Evolutionary conservation across 2,113 vertebrate genomes (phyloP).

Genomic region (Prionailurus viverrinus): DNA sequence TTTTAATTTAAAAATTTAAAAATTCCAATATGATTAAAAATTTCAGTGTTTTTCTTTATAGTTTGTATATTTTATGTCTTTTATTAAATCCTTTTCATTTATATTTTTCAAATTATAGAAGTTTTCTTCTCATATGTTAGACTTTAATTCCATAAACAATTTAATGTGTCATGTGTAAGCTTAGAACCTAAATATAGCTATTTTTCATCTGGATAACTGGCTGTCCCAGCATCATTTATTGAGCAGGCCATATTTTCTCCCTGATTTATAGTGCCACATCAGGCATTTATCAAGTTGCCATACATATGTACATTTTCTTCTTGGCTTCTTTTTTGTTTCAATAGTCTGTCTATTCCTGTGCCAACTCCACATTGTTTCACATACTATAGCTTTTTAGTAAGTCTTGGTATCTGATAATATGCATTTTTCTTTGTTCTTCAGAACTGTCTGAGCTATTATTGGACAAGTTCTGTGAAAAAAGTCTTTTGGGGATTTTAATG

Average conservation of each 20-base stretch:
- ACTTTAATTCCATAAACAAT: background rate
- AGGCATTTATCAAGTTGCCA: background rate
- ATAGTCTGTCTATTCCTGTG: background rate
- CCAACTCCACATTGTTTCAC: background rate
- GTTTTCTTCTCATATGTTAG: background rate
- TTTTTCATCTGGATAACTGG: background rate
- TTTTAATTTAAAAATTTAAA: background rate
- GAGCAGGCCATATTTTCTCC: background rate
- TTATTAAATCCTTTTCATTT: background rate
- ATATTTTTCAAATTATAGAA: background rate
- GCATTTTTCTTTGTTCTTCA: background rate
- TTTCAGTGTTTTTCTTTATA: background rate
- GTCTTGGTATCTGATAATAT: background rate
- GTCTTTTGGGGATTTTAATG: background rate
- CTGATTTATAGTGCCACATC: background rate
- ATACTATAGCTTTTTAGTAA: background rate
- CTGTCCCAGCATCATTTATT: background rate
- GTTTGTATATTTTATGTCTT: background rate
- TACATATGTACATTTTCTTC: background rate
- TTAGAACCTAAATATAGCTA: background rate
- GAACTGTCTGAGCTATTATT: background rate
- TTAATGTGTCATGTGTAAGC: background rate
- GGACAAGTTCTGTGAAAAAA: background rate
- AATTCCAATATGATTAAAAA: background rate
- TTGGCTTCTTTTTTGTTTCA: background rate